phyloP scores from a whole-genome alignment of 2,113 vertebrate species.

The Scolopax mira region DNA sequence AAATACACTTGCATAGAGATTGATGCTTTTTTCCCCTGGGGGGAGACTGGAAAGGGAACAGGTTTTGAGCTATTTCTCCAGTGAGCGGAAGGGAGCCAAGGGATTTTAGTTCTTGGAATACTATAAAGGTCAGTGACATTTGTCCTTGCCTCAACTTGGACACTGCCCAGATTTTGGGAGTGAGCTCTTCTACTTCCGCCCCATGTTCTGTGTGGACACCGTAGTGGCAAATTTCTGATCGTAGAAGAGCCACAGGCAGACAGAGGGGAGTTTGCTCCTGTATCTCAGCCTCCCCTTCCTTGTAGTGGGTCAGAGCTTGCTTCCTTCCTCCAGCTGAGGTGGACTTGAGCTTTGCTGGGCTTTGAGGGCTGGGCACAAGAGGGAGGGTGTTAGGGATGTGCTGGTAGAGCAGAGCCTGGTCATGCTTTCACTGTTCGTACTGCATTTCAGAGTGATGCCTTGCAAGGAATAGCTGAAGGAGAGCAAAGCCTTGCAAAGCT shows the following conservation, averaged over 20 bases:
- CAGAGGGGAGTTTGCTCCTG: neutral
- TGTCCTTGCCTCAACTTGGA: neutral
- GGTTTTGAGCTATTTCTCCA: constrained; percentile 1
- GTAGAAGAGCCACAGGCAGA: accelerated
- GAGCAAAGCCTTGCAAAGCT: neutral
- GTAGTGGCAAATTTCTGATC: accelerated
- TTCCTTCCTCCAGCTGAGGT: neutral
- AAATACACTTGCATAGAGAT: neutral
- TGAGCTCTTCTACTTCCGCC: neutral
- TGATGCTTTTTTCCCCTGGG: neutral
- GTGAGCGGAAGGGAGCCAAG: neutral
- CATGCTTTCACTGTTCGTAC: accelerated
- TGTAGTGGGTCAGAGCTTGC: neutral
- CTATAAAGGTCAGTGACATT: neutral
- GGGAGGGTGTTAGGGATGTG: neutral
- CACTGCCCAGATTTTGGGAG: neutral
- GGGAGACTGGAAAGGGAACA: neutral
- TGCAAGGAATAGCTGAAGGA: neutral
- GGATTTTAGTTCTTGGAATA: constrained; percentile 12
- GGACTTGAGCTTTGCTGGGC: neutral
- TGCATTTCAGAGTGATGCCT: neutral
- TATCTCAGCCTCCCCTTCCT: neutral
- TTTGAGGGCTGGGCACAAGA: neutral
- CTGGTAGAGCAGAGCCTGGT: neutral
- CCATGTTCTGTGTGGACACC: accelerated